phyloP scores from a whole-genome alignment of 2,113 vertebrate genomes.

The Dipodomys spectabilis region DNA sequence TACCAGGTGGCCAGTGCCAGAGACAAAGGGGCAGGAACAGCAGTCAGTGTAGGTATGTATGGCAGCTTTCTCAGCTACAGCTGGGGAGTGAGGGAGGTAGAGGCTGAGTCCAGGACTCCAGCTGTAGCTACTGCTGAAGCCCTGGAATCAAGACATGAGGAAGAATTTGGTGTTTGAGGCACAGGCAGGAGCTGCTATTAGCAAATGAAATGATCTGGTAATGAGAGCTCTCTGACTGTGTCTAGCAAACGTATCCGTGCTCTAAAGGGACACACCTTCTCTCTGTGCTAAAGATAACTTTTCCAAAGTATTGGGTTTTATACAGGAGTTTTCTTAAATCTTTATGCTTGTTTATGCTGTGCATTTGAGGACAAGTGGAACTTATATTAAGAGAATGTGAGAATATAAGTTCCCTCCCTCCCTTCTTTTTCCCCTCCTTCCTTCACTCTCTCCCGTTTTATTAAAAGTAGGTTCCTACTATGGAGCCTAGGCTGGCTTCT shows the following conservation, averaged over 20 bases:
- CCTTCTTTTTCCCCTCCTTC: too few species aligned
- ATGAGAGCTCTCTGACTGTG: rapidly evolving
- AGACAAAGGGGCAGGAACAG: background rate
- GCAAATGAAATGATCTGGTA: rapidly evolving
- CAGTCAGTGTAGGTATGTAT: rapidly evolving
- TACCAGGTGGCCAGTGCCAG: rapidly evolving
- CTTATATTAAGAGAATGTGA: too few species aligned
- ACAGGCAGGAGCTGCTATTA: rapidly evolving
- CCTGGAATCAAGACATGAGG: background rate
- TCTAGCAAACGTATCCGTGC: rapidly evolving
- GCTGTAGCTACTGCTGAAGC: background rate
- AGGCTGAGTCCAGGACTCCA: background rate
- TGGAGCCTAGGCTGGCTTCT: too few species aligned
- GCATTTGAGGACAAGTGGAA: too few species aligned
- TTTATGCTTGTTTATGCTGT: background rate
- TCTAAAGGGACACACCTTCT: background rate
- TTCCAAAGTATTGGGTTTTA: background rate
- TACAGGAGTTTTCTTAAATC: background rate
- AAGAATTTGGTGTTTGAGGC: background rate
- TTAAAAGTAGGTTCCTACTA: too few species aligned
- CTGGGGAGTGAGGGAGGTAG: too few species aligned
- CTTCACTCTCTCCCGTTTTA: too few species aligned
- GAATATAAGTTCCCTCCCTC: too few species aligned
- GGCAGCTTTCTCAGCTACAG: too few species aligned
- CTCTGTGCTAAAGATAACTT: background rate